phyloP scores from a whole-genome alignment of 2,888 invertebrate genomes.

The Lymantria dispar region DNA sequence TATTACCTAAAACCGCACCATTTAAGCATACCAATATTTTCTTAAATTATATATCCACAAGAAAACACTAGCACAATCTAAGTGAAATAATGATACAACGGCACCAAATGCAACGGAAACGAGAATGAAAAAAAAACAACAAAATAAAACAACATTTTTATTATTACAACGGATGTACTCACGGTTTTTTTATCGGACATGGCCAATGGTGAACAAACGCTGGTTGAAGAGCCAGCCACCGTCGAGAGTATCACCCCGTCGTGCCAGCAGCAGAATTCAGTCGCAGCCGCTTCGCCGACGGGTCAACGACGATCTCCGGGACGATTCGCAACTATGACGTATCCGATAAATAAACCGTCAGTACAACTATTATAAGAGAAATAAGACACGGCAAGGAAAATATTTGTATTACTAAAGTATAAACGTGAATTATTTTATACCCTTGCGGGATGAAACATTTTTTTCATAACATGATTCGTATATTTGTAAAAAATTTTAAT shows the following conservation, averaged over 20 bases:
- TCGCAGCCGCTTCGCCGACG: not conserved
- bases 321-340: not conserved
- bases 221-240: not conserved
- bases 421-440: not conserved
- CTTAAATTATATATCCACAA: too few species aligned
- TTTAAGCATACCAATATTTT: too few species aligned
- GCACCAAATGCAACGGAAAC: not conserved
- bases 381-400: not conserved
- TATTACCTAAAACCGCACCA: too few species aligned
- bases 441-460: too few species aligned
- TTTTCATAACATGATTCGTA: too few species aligned
- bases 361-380: not conserved
- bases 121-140: not conserved
- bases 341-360: slow-evolving; percentile 1
- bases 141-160: not conserved
- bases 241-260: not conserved
- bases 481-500: too few species aligned
- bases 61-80: too few species aligned
- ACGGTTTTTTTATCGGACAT: slow-evolving; percentile 1
- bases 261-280: not conserved
- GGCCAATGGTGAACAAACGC: not conserved
- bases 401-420: not conserved
- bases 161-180: not conserved
- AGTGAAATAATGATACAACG: too few species aligned
- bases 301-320: not conserved